Conservation (phyloP, 2,888 invertebrate species). For the Anoplius nigerrimus region DNA sequence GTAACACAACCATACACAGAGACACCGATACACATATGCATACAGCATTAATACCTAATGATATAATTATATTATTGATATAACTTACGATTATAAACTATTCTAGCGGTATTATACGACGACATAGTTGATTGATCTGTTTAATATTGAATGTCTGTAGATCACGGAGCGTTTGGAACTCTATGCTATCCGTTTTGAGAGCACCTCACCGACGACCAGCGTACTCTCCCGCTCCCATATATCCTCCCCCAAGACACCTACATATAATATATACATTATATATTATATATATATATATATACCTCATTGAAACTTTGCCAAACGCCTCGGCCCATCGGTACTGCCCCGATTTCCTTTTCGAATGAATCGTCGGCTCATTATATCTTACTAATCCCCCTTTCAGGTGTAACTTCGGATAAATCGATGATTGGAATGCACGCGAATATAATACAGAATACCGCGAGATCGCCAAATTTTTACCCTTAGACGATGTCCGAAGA, state of each 20-base stretch:
- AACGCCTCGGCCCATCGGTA: too few relatives aligned
- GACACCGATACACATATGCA: conserved; percentile 51
- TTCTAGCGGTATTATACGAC: conserved; percentile 74
- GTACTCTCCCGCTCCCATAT: conserved; percentile 39
- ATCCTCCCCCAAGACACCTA: conserved; percentile 30
- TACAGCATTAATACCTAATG: conserved; percentile 70
- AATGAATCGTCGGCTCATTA: too few relatives aligned
- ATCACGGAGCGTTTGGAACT: conserved; percentile 75
- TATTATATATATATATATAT: too few relatives aligned
- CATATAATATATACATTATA: too few relatives aligned
- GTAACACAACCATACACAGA: conserved; percentile 23
- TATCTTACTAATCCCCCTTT: too few relatives aligned
- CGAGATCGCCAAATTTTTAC: too few relatives aligned
- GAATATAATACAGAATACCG: too few relatives aligned
- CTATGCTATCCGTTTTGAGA: conserved; percentile 73
- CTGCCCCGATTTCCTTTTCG: too few relatives aligned
- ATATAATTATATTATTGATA: conserved; percentile 75
- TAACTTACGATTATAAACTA: conserved; percentile 73
- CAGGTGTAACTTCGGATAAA: too few relatives aligned
- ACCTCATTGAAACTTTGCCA: too few relatives aligned
- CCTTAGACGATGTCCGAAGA: too few relatives aligned
- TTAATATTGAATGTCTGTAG: conserved; percentile 75
- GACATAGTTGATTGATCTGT: conserved; percentile 75
- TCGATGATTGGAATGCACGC: too few relatives aligned
- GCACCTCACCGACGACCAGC: conserved; percentile 48